phyloP scores from a whole-genome alignment of 2,113 vertebrate genomes.

The Nothoprocta pentlandii region DNA sequence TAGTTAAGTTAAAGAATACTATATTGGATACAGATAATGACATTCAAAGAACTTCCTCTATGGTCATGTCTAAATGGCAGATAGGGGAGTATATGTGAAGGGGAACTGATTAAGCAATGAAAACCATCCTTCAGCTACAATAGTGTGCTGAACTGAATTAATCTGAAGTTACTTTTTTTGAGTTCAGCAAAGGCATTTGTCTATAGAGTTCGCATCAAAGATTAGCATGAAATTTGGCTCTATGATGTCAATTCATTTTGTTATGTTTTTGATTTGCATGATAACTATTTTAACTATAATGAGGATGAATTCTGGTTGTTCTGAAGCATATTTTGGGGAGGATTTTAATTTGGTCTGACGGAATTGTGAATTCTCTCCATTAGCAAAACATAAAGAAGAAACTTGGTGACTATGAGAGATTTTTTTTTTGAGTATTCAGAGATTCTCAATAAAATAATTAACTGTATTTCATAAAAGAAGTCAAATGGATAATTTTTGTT shows the following conservation, averaged over 20 bases:
- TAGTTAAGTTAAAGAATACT: neutral
- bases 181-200: neutral
- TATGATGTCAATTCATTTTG: neutral
- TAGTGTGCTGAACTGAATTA: neutral
- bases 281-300: neutral
- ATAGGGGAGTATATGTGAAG: neutral
- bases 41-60: neutral
- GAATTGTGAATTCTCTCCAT: neutral
- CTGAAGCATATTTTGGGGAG: neutral
- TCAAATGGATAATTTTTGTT: neutral
- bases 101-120: constrained; percentile 19
- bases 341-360: neutral
- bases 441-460: neutral
- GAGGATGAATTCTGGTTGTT: neutral
- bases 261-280: neutral
- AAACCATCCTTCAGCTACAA: constrained; percentile 12
- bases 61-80: neutral
- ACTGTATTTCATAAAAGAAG: neutral
- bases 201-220: neutral
- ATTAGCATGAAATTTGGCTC: neutral
- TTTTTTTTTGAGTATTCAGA: neutral
- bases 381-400: neutral
- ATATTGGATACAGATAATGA: neutral
- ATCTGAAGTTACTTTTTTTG: neutral
- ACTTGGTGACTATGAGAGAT: neutral